A percentile compares a stretch with the other conserved stretches of the same genome.
Conservation (phyloP, 2,797 vertebrate species). For the Craterocephalus amniculus region DNA sequence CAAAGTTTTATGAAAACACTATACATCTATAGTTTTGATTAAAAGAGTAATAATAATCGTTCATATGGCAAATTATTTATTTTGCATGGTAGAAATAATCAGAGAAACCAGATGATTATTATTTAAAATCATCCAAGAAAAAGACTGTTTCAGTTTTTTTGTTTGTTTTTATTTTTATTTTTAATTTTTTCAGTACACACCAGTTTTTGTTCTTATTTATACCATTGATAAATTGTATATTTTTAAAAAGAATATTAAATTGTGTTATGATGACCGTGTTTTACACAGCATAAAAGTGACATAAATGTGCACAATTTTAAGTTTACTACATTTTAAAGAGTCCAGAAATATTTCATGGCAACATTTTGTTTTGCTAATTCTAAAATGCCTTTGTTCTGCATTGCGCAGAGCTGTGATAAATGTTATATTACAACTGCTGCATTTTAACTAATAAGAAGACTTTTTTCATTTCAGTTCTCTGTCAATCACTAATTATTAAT, state of each 20-base stretch:
- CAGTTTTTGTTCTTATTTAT: background rate
- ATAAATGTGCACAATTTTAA: background rate
- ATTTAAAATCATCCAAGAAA: background rate
- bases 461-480: too few species aligned
- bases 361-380: background rate
- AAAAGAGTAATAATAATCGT: background rate
- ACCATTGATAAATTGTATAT: background rate
- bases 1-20: background rate
- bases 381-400: too few species aligned
- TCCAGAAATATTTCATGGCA: background rate
- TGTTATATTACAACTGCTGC: too few species aligned
- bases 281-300: background rate
- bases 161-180: too few species aligned
- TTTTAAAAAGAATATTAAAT: background rate
- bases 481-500: background rate
- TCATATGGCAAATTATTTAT: background rate
- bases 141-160: background rate
- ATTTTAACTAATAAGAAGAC: too few species aligned
- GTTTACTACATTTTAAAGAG: background rate
- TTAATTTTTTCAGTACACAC: background rate
- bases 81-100: background rate
- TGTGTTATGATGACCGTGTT: background rate
- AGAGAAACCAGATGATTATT: background rate
- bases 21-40: background rate
- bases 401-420: too few species aligned